Conservation (phyloP, 2,113 vertebrate species). For the Paedocypris sp. region DNA sequence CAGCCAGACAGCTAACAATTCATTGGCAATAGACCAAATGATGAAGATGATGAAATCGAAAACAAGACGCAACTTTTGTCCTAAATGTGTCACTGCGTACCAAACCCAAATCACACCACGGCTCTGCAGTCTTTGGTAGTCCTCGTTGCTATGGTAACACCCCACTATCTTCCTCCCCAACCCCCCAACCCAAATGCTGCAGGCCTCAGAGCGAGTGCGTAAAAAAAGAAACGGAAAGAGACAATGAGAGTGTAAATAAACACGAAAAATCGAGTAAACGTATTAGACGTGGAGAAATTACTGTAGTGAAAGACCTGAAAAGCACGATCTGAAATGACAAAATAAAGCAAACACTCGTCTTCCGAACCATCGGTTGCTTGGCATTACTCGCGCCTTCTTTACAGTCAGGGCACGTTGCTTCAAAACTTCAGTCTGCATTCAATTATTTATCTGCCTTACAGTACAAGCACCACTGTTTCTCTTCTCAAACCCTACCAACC, state of each 20-base stretch:
- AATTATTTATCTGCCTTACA: constrained; percentile 56
- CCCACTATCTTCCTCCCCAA: too few relatives aligned
- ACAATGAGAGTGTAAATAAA: neutral
- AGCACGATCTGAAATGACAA: too few relatives aligned
- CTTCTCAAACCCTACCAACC: too few relatives aligned
- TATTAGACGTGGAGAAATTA: too few relatives aligned
- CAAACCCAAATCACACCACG: constrained; percentile 14
- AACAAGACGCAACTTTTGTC: too few relatives aligned
- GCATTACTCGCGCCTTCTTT: constrained; percentile 44
- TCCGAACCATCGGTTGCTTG: constrained; percentile 48
- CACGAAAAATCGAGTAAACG: too few relatives aligned
- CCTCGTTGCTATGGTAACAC: constrained; percentile 37
- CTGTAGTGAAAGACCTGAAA: constrained; percentile 29
- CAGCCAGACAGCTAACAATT: too few relatives aligned
- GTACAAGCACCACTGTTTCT: constrained; percentile 26
- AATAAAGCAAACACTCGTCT: neutral
- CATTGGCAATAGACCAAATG: too few relatives aligned
- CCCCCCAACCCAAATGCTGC: constrained; percentile 24
- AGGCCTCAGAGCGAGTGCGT: constrained; percentile 23
- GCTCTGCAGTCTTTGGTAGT: constrained; percentile 33
- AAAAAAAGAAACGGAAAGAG: constrained; percentile 7
- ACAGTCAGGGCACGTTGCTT: constrained; percentile 65
- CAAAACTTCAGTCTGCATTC: constrained; percentile 66
- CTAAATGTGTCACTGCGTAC: constrained; percentile 1
- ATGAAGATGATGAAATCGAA: too few relatives aligned